Evolutionary conservation across 2,113 vertebrate species (phyloP).

Genomic region (Indri indri): DNA sequence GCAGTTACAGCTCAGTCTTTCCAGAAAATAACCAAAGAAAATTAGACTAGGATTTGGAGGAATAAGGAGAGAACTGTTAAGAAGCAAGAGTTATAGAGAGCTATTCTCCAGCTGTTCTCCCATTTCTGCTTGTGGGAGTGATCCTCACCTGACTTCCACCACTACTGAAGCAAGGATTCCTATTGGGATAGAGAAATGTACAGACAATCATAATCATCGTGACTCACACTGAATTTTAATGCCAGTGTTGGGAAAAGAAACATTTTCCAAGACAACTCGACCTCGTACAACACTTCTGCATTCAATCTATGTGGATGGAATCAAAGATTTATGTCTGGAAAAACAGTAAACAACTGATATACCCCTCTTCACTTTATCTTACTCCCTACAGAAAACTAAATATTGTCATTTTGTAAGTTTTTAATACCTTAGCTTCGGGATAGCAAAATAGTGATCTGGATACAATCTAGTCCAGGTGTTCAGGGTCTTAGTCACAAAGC

Average conservation of each 20-base stretch:
- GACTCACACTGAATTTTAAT: background rate
- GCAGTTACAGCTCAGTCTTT: background rate
- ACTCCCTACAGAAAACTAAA: background rate
- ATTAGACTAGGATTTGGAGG: background rate
- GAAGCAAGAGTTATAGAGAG: background rate
- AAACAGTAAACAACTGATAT: background rate
- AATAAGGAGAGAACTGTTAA: background rate
- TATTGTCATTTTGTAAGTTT: background rate
- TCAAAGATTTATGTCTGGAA: background rate
- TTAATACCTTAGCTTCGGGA: conserved; percentile 8
- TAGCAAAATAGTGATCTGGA: background rate
- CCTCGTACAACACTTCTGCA: background rate
- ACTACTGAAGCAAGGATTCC: background rate
- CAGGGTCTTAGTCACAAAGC: background rate
- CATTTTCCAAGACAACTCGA: background rate
- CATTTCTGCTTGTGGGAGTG: background rate
- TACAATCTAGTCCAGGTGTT: background rate
- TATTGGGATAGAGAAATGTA: background rate
- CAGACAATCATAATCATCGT: background rate
- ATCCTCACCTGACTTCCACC: background rate
- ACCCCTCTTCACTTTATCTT: background rate
- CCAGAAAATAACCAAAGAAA: background rate
- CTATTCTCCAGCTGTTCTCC: background rate
- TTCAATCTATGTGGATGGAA: background rate
- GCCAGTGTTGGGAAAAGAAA: background rate